Evolutionary conservation across 2,113 vertebrate species (phyloP).

Genomic region (Tragelaphus buxtoni): DNA sequence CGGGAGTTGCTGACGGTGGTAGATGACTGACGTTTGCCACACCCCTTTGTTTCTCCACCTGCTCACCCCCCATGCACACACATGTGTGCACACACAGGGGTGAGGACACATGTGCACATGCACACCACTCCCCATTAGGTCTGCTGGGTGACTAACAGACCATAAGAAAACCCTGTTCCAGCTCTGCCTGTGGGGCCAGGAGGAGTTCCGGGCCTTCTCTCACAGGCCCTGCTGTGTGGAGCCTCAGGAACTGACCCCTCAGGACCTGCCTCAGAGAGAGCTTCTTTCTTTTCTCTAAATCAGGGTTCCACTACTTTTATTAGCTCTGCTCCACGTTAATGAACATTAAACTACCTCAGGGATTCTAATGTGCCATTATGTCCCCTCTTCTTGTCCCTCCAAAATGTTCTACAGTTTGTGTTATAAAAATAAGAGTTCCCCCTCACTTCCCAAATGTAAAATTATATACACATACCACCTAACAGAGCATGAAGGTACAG

Average conservation of each 20-base stretch:
- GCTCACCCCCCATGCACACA: background rate
- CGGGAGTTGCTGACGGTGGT: background rate
- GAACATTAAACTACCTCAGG: background rate
- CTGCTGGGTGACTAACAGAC: background rate
- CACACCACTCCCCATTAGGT: background rate
- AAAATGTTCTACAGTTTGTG: background rate
- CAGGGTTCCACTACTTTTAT: background rate
- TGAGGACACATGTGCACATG: background rate
- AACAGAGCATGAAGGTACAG: background rate
- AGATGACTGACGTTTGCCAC: background rate
- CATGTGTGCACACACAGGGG: no score
- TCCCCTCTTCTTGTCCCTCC: background rate
- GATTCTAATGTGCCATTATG: background rate
- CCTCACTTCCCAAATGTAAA: background rate
- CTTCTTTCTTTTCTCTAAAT: background rate
- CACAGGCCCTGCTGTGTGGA: background rate
- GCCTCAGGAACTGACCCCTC: rapidly evolving
- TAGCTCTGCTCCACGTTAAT: background rate
- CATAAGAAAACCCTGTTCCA: background rate
- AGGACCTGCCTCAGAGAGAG: background rate
- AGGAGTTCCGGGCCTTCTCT: background rate
- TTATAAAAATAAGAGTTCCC: background rate
- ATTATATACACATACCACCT: background rate
- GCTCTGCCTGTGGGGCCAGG: background rate
- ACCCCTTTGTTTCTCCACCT: background rate